These are phyloP conservation scores for Felis chaus DNA, from an alignment of 2,113 vertebrate species.

Conservation along the genomic window DNA sequence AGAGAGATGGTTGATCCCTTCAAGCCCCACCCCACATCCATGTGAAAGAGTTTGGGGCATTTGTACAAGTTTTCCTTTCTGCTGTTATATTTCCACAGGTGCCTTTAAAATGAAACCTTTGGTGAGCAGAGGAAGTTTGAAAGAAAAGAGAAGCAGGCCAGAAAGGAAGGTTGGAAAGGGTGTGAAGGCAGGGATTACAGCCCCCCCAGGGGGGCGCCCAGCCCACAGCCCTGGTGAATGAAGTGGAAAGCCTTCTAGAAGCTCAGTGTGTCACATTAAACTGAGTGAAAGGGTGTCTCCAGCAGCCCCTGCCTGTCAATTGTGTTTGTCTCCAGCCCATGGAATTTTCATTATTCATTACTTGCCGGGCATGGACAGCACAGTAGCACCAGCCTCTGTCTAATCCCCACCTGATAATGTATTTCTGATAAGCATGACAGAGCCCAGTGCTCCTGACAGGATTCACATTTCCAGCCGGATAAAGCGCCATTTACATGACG, in stretches of 20 bases:
- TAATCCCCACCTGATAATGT: slow-evolving; percentile 86
- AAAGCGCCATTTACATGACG: slow-evolving; percentile 78
- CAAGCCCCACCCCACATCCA: not conserved
- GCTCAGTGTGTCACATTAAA: slow-evolving; percentile 73
- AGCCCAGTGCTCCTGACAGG: slow-evolving; percentile 62
- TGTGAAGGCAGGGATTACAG: accelerated
- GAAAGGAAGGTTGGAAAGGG: not conserved
- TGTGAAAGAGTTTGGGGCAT: not conserved
- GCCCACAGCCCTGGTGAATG: not conserved
- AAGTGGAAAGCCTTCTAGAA: slow-evolving; percentile 70
- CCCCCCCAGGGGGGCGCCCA: no score
- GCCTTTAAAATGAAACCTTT: not conserved
- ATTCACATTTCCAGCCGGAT: slow-evolving; percentile 79
- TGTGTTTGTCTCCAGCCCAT: slow-evolving; percentile 78
- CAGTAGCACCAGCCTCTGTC: slow-evolving; percentile 70
- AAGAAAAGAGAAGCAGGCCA: not conserved
- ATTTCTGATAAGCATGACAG: slow-evolving; percentile 86
- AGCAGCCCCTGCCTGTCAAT: slow-evolving; percentile 76
- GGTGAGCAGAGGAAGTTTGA: not conserved
- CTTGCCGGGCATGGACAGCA: slow-evolving; percentile 58
- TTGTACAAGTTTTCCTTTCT: not conserved
- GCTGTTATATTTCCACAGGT: not conserved
- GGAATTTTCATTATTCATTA: slow-evolving; percentile 87
- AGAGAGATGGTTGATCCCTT: no score
- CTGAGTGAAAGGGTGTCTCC: slow-evolving; percentile 73